Percentiles rank a stretch among this genome's conserved stretches.
phyloP scores from a whole-genome alignment of 2,113 vertebrate species.

The Saccopteryx leptura region DNA sequence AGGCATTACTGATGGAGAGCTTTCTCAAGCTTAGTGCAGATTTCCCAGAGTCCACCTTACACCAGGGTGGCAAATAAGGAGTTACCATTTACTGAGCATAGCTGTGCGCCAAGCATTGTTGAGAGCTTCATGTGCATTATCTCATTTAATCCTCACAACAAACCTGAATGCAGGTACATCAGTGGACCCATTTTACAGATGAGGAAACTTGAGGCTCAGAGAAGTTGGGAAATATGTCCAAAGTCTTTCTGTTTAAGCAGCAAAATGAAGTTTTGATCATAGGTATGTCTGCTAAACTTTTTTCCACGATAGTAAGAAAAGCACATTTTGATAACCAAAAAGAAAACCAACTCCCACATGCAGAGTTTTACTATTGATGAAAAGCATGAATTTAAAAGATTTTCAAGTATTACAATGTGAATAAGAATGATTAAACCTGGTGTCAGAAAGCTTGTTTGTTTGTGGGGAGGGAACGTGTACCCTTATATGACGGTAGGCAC shows the following conservation, averaged over 20 bases:
- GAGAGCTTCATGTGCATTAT: not conserved
- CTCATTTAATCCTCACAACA: constrained; percentile 9
- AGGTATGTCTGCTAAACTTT: constrained; percentile 26
- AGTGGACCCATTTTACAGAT: not conserved
- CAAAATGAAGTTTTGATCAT: constrained; percentile 47
- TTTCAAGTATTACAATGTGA: not conserved
- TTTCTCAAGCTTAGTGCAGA: constrained; percentile 7
- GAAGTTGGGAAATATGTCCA: not conserved
- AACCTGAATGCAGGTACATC: not conserved
- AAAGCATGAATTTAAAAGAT: constrained; percentile 43
- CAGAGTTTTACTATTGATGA: constrained; percentile 15
- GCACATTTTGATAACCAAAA: constrained; percentile 17
- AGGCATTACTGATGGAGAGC: not conserved
- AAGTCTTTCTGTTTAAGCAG: constrained; percentile 26
- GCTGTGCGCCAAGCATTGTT: not conserved
- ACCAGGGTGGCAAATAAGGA: not conserved
- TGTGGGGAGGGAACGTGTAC: not conserved
- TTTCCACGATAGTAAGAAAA: constrained; percentile 26
- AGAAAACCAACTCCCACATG: not conserved
- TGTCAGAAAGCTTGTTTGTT: constrained; percentile 30
- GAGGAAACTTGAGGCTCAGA: constrained; percentile 8
- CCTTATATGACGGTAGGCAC: not conserved
- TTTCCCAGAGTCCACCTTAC: not conserved
- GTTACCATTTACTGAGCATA: constrained; percentile 3
- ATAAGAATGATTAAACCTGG: constrained; percentile 38